phyloP scores from a whole-genome alignment of 1,140 invertebrate species.

The Zaprionus lachaisei region DNA sequence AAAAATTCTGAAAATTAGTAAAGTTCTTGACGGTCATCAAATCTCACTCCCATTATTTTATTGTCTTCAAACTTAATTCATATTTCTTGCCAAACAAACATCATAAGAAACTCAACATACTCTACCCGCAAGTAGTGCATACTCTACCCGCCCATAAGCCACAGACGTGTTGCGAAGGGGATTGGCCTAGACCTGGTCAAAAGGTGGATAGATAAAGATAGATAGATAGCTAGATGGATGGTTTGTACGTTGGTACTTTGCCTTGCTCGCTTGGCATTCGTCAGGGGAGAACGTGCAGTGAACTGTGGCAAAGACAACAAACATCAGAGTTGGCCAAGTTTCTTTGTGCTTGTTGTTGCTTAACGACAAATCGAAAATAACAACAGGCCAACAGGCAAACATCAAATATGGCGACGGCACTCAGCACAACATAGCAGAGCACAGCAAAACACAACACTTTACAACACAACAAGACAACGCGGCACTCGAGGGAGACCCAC shows the following conservation, averaged over 20 bases:
- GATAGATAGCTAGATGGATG: slow-evolving; percentile 19
- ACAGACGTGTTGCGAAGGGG: slow-evolving; percentile 8
- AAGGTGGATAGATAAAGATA: slow-evolving; percentile 36
- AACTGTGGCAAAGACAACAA: slow-evolving; percentile 43
- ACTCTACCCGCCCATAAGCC: not conserved
- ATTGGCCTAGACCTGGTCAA: slow-evolving; percentile 46
- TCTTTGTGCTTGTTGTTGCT: slow-evolving; percentile 28
- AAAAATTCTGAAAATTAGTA: no score
- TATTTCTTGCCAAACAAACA: not conserved
- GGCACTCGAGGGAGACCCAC: not conserved
- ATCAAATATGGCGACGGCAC: slow-evolving; percentile 57
- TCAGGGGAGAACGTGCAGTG: slow-evolving; percentile 41
- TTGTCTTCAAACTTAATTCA: not conserved
- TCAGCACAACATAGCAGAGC: slow-evolving; percentile 26
- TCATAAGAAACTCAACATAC: not conserved
- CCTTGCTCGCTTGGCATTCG: not conserved
- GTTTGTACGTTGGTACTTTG: not conserved
- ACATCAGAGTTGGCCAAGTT: slow-evolving; percentile 51
- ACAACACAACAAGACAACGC: not conserved
- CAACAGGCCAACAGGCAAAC: slow-evolving; percentile 51
- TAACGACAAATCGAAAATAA: slow-evolving; percentile 55
- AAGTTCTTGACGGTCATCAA: no score
- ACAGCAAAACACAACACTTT: slow-evolving; percentile 8
- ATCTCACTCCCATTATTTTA: not conserved
- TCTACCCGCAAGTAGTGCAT: not conserved